Conservation (phyloP, 2,888 invertebrate genomes). For the Drosophila merina region DNA sequence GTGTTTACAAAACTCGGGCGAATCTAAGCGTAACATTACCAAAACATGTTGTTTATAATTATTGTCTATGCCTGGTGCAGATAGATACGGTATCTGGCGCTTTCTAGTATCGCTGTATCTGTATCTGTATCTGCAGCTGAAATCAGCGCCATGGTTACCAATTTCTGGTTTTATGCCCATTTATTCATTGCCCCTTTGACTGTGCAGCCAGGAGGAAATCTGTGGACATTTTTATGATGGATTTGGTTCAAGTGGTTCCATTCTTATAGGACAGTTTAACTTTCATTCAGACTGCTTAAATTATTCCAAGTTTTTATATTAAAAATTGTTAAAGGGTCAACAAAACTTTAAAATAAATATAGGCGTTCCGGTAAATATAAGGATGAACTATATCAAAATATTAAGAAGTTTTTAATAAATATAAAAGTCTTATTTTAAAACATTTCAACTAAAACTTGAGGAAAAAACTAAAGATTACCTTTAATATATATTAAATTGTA, state of each 20-base stretch:
- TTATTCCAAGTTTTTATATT: too few species aligned
- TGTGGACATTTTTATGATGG: constrained; percentile 5
- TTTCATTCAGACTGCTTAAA: too few species aligned
- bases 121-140: constrained; percentile 36
- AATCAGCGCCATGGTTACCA: constrained; percentile 57
- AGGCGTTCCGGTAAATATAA: too few species aligned
- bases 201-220: constrained; percentile 29
- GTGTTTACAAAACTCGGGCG: constrained; percentile 44
- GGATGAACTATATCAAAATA: too few species aligned
- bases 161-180: constrained; percentile 56
- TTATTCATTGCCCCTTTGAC: constrained; percentile 21
- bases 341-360: too few species aligned
- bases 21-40: constrained; percentile 63
- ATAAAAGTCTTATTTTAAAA: too few species aligned
- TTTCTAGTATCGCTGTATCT: constrained; percentile 1
- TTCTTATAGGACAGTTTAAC: too few species aligned
- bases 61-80: constrained; percentile 57
- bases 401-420: too few species aligned
- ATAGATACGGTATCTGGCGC: constrained; percentile 14
- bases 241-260: background rate
- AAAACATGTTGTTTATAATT: constrained; percentile 64
- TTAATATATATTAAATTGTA: too few species aligned
- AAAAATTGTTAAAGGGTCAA: too few species aligned
- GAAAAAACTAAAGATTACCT: too few species aligned
- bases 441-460: too few species aligned